phyloP scores from a whole-genome alignment of 2,888 invertebrate species.

The Sphecodes monilicornis region DNA sequence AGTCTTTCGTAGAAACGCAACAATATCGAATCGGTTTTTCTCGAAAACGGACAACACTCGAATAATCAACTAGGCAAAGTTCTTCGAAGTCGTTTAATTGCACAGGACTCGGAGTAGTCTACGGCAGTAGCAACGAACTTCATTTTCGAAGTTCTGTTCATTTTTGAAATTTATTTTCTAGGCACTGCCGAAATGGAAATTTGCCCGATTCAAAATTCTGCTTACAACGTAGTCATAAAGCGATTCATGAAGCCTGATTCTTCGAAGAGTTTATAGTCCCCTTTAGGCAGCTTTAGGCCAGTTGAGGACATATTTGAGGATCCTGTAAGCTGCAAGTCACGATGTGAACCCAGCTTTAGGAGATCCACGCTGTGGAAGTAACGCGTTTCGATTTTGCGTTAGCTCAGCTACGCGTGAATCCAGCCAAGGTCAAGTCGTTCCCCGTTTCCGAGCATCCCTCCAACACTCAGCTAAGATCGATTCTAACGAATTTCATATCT shows the following conservation, averaged over 20 bases:
- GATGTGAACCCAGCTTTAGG: constrained; percentile 83
- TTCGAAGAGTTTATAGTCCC: not conserved
- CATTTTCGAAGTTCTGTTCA: not conserved
- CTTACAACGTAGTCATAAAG: not conserved
- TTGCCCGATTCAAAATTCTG: not conserved
- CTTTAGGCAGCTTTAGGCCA: not conserved
- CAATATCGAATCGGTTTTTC: not conserved
- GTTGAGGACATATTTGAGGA: constrained; percentile 27
- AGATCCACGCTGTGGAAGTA: constrained; percentile 84
- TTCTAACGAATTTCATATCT: constrained; percentile 73
- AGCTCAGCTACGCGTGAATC: constrained; percentile 85
- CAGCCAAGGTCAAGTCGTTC: constrained; percentile 84
- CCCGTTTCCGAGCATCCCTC: constrained; percentile 80
- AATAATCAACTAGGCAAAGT: not conserved
- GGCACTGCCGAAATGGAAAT: not conserved
- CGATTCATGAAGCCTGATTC: not conserved
- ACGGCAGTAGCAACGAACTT: no score
- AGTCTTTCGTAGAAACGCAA: not conserved
- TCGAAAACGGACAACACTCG: not conserved
- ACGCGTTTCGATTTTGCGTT: constrained; percentile 85
- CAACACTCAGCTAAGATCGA: constrained; percentile 74
- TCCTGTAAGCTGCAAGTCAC: constrained; percentile 63
- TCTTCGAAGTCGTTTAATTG: no score
- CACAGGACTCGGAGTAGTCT: no score
- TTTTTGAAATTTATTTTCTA: not conserved